phyloP scores from a whole-genome alignment of 2,113 vertebrate genomes.

The Atrichornis clamosus region DNA sequence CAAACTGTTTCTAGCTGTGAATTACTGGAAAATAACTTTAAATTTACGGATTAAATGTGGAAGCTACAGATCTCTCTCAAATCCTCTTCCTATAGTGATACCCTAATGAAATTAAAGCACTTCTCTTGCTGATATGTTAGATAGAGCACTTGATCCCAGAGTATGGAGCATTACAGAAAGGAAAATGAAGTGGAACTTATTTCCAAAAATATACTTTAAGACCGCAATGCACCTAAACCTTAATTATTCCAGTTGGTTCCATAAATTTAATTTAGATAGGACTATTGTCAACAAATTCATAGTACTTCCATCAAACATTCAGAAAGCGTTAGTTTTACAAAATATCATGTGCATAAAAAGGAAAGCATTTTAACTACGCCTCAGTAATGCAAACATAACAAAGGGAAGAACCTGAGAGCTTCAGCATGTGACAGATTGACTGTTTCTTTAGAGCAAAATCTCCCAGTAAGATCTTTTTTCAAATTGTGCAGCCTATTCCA shows the following conservation, averaged over 20 bases:
- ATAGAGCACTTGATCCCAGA: background rate
- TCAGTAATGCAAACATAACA: background rate
- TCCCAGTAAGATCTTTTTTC: background rate
- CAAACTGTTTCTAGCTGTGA: constrained; percentile 33
- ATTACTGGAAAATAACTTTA: constrained; percentile 34
- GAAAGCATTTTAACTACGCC: background rate
- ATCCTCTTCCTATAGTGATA: background rate
- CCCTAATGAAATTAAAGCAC: background rate
- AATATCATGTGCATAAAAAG: background rate
- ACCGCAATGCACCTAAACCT: background rate
- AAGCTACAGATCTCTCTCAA: background rate
- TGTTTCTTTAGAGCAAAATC: background rate
- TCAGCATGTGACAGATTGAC: background rate
- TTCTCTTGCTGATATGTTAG: background rate
- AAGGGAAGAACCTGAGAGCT: background rate
- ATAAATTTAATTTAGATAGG: background rate
- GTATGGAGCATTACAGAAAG: background rate
- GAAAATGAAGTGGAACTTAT: background rate
- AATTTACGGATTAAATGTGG: background rate
- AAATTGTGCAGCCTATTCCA: background rate
- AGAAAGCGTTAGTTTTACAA: background rate
- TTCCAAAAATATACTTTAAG: background rate
- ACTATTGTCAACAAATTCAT: background rate
- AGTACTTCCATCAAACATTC: background rate
- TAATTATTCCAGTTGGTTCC: background rate